Base-by-base conservation (phyloP, 2,113 vertebrate species). In the Gobiocypris rarus region DNA sequence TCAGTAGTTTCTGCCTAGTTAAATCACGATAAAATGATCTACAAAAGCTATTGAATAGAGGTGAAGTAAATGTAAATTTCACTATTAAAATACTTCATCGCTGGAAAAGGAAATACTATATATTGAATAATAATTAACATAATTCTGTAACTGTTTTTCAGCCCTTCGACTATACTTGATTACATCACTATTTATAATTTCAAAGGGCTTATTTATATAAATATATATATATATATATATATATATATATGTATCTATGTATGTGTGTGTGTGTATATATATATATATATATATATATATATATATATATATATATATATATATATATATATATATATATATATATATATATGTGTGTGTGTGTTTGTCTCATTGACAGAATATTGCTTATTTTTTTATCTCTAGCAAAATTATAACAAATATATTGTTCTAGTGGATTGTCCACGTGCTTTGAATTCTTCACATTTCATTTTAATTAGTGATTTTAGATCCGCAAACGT, bases 401-500 rank as follows among this genome's bases (percentile, higher is more conserved):
- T 11, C 19, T 43, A 43, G 34, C 9, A 70, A 43, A 70, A 22
- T 19, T 8, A n/a, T 43, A 1, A n/a, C 1, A 43, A n/a, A 70
- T 45, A 43, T n/a, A 71, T 43, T 43, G 19, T 54, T 22, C 52
- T 54, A 54, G 52, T 54, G 52, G 52, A 3, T 3, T n/a, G 3
- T 45, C 13, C 41, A 73, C 15, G 70, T 45, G 14, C n/a, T 19
- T n/a, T 17, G 38, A 26, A 45, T 41, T 26, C 13, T 9, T 78
- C 38, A 10, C n/a, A 28, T 79, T 43, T 79, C 4, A 45, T 45
- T 79, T 28, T 43, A 61, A 78, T 78, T 19, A 17, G 34, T 43
- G 34, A 61, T 78, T 76, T 59, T 9, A 78, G 34, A 78, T 63
- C 56, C 26, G 76, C 76, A 79, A 45, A 61, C 38, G 38, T 79